phyloP scores from a whole-genome alignment of 2,888 invertebrate genomes.

The Campopleginae sp. region DNA sequence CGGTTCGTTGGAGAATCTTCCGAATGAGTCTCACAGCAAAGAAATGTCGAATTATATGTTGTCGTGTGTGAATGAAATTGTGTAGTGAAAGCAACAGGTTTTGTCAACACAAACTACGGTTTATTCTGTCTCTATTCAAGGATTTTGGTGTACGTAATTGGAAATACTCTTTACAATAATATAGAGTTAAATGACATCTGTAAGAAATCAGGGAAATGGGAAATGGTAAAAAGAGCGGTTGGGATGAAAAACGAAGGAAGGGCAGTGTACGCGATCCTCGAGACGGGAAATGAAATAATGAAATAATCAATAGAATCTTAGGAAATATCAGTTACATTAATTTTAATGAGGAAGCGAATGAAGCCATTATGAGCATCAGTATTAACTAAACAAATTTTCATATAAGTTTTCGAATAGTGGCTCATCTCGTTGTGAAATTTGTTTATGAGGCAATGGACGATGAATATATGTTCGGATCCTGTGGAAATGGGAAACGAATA shows the following conservation, averaged over 20 bases:
- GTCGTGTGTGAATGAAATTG: slow-evolving; percentile 42
- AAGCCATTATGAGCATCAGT: slow-evolving; percentile 72
- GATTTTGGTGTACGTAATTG: slow-evolving; percentile 28
- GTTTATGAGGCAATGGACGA: slow-evolving; percentile 27
- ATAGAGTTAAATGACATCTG: background rate
- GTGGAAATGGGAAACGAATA: slow-evolving; percentile 39
- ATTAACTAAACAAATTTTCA: slow-evolving; percentile 71
- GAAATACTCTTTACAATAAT: slow-evolving; percentile 25
- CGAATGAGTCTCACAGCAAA: background rate
- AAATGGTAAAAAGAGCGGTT: background rate
- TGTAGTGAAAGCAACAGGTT: slow-evolving; percentile 23
- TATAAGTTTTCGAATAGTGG: slow-evolving; percentile 62
- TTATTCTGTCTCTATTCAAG: slow-evolving; percentile 30
- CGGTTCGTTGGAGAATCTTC: slow-evolving; percentile 14
- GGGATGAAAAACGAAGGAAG: background rate
- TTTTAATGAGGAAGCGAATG: slow-evolving; percentile 46
- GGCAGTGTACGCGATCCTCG: slow-evolving; percentile 20
- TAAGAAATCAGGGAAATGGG: background rate
- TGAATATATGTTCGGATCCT: slow-evolving; percentile 50
- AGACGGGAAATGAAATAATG: slow-evolving; percentile 28
- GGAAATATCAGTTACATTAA: slow-evolving; percentile 26
- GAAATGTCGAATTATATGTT: slow-evolving; percentile 35
- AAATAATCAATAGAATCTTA: slow-evolving; percentile 42
- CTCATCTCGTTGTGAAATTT: slow-evolving; percentile 51
- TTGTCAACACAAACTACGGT: slow-evolving; percentile 16